These are phyloP conservation scores for Drosophila simulans DNA, from an alignment of 1,140 invertebrate species.

Conservation along the genomic window DNA sequence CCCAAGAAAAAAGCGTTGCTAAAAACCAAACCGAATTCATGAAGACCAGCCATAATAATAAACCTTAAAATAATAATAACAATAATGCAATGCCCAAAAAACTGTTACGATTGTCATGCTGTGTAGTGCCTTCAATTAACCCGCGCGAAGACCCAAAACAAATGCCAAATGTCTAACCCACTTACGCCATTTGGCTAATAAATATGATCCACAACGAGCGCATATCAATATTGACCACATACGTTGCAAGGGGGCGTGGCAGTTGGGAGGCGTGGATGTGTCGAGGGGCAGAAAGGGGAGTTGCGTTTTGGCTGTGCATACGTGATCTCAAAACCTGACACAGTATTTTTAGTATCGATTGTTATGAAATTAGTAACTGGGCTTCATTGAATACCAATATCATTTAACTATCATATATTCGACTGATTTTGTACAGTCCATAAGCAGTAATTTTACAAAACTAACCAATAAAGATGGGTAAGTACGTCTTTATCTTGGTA, in stretches of 20 bases:
- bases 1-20: slow-evolving; percentile 19
- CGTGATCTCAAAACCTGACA: slow-evolving; percentile 6
- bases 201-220: slow-evolving; percentile 50
- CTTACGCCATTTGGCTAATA: slow-evolving; percentile 43
- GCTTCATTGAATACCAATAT: slow-evolving; percentile 23
- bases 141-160: slow-evolving; percentile 36
- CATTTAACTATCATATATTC: not conserved
- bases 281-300: not conserved
- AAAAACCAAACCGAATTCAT: slow-evolving; percentile 14
- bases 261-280: not conserved
- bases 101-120: slow-evolving; percentile 35
- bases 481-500: not conserved
- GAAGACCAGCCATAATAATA: slow-evolving; percentile 19
- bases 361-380: not conserved
- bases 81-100: slow-evolving; percentile 38
- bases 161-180: slow-evolving; percentile 15
- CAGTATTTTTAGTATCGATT: slow-evolving; percentile 11
- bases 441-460: no score
- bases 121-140: slow-evolving; percentile 40
- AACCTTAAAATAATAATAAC: slow-evolving; percentile 44
- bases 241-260: slow-evolving; percentile 13
- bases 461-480: no score
- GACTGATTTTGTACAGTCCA: no score
- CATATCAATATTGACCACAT: slow-evolving; percentile 71
- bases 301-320: not conserved